Conservation (phyloP, 1,140 invertebrate species). For the Lanistes nyassanus region DNA sequence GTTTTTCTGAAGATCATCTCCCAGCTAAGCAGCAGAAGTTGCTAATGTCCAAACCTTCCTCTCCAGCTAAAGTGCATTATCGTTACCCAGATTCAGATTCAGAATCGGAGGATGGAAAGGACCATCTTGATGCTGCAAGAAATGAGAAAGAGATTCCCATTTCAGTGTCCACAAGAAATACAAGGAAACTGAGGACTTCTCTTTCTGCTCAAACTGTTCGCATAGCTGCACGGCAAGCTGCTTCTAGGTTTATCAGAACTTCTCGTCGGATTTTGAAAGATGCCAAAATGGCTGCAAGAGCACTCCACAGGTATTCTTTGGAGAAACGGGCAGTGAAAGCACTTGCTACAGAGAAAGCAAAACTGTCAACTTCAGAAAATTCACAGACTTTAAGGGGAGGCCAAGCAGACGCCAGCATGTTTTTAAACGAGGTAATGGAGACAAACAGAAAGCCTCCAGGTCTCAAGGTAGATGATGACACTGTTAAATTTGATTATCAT, state of each 20-base stretch:
- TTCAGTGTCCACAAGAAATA: neutral
- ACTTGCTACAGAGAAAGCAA: too few species aligned
- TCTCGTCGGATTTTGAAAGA: slow-evolving; percentile 14
- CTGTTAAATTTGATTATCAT: too few species aligned
- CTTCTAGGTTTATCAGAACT: slow-evolving; percentile 21
- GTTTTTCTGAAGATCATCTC: too few species aligned
- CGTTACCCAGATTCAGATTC: slow-evolving; percentile 18
- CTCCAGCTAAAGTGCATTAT: neutral
- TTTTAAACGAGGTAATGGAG: too few species aligned
- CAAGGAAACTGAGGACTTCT: neutral
- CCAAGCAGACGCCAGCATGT: too few species aligned
- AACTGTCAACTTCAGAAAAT: too few species aligned
- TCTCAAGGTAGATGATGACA: too few species aligned
- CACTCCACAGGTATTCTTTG: too few species aligned
- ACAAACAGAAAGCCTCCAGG: too few species aligned
- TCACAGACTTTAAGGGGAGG: too few species aligned
- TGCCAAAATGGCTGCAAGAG: slow-evolving; percentile 13
- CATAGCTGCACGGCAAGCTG: slow-evolving; percentile 7
- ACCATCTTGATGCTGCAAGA: neutral
- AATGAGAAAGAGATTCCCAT: neutral
- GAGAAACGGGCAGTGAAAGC: too few species aligned
- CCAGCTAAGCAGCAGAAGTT: too few species aligned
- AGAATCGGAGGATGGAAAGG: neutral
- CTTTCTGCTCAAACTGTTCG: slow-evolving; percentile 12
- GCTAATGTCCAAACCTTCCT: neutral